Percentiles rank a stretch among this genome's conserved stretches.
Conservation (phyloP, 2,797 vertebrate species). For the Acropternis orthonyx region DNA sequence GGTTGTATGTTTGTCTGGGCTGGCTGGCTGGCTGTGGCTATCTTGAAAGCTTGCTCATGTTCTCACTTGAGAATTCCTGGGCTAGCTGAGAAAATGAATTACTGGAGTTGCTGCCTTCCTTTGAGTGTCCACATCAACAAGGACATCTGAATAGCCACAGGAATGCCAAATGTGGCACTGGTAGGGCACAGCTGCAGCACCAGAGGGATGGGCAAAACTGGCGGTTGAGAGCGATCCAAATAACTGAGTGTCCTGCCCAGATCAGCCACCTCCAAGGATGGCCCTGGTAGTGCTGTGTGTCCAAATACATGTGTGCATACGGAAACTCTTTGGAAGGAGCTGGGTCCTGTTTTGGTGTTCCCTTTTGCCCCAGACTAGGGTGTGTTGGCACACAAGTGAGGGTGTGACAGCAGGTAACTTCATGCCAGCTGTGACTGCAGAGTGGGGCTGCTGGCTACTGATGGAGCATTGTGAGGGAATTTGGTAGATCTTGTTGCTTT, state of each 20-base stretch:
- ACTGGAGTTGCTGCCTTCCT: not conserved
- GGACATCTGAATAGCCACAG: not conserved
- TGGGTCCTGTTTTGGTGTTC: not conserved
- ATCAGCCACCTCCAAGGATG: not conserved
- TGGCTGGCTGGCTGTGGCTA: not conserved
- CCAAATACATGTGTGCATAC: not conserved
- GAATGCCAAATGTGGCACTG: not conserved
- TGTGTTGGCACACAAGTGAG: not conserved
- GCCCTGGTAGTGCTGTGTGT: not conserved
- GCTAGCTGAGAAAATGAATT: not conserved
- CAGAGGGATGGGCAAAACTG: not conserved
- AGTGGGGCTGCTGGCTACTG: fast-evolving
- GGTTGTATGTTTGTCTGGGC: not conserved
- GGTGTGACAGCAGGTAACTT: not conserved
- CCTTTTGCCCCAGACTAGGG: not conserved
- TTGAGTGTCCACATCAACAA: not conserved
- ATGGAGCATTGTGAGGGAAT: not conserved
- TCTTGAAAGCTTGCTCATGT: not conserved
- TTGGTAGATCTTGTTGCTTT: not conserved
- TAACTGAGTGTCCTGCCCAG: not conserved
- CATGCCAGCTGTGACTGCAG: not conserved
- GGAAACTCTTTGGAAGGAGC: not conserved
- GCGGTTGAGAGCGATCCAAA: not conserved
- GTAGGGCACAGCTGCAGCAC: too few species aligned
- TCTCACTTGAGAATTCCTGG: not conserved